These are phyloP conservation scores for Ennomos fuscantarius DNA, from an alignment of 2,888 invertebrate species.

Conservation along the genomic window DNA sequence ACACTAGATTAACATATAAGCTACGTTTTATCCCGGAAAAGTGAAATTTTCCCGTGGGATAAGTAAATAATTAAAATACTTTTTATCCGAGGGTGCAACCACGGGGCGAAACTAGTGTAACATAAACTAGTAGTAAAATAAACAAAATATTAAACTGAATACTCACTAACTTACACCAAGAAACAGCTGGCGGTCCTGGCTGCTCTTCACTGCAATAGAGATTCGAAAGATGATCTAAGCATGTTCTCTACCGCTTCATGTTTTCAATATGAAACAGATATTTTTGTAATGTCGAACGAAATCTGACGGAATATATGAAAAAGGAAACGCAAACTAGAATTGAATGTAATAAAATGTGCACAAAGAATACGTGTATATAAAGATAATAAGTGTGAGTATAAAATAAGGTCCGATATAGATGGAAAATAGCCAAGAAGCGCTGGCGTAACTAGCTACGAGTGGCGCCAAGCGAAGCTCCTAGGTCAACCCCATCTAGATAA, in stretches of 20 bases:
- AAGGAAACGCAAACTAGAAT: too few relatives aligned
- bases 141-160: conserved; percentile 22
- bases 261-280: conserved; percentile 1
- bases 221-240: conserved; percentile 26
- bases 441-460: conserved; percentile 7
- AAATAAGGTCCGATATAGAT: conserved; percentile 3
- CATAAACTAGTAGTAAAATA: not conserved
- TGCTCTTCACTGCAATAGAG: conserved; percentile 59
- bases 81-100: too few relatives aligned
- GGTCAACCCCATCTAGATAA: not conserved
- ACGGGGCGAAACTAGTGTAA: too few relatives aligned
- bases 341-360: too few relatives aligned
- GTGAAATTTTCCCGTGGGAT: too few relatives aligned
- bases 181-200: conserved; percentile 50
- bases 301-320: not conserved
- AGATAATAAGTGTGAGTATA: conserved; percentile 2
- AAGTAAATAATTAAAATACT: too few relatives aligned
- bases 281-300: not conserved
- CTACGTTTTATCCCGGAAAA: too few relatives aligned
- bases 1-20: too few relatives aligned
- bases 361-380: not conserved
- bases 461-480: conserved; percentile 17
- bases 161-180: conserved; percentile 69
- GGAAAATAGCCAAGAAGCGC: conserved; percentile 18
- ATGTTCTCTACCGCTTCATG: conserved; percentile 11